Conservation (phyloP, 2,113 vertebrate genomes). For the Macroglossus sobrinus region DNA sequence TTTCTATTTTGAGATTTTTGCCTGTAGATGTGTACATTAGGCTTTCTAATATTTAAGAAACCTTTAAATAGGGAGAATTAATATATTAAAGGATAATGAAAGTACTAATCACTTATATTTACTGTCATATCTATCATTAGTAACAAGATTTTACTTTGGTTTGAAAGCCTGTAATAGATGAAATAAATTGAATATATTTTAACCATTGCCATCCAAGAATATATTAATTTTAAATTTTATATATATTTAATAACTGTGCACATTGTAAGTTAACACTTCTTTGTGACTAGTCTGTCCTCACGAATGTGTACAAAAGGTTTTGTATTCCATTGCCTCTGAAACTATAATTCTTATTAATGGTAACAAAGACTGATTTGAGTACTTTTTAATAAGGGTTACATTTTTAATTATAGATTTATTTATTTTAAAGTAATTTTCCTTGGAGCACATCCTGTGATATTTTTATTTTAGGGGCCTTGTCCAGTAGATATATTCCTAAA, state of each 20-base stretch:
- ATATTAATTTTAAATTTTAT: conserved; percentile 16
- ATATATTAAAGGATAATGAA: conserved; percentile 32
- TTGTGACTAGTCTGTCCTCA: not conserved
- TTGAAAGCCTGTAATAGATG: conserved; percentile 4
- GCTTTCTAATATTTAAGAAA: conserved; percentile 4
- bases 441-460: not conserved
- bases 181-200: conserved; percentile 38
- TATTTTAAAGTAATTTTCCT: conserved; percentile 38
- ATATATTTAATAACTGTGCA: conserved; percentile 13
- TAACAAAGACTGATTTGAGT: not conserved
- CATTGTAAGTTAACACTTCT: not conserved
- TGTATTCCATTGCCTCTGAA: conserved; percentile 36
- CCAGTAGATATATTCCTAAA: not conserved
- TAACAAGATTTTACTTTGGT: conserved; percentile 44
- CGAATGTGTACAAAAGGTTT: not conserved
- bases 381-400: conserved; percentile 16
- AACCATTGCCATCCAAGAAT: conserved; percentile 7
- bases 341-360: conserved; percentile 32
- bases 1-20: conserved; percentile 53
- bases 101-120: not conserved
- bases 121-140: not conserved
- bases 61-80: conserved; percentile 31
- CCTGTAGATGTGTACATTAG: not conserved
- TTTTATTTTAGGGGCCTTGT: conserved; percentile 1
- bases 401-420: conserved; percentile 34